Evolutionary conservation across 2,113 vertebrate genomes (phyloP).

Genomic region (Calonectris borealis): DNA sequence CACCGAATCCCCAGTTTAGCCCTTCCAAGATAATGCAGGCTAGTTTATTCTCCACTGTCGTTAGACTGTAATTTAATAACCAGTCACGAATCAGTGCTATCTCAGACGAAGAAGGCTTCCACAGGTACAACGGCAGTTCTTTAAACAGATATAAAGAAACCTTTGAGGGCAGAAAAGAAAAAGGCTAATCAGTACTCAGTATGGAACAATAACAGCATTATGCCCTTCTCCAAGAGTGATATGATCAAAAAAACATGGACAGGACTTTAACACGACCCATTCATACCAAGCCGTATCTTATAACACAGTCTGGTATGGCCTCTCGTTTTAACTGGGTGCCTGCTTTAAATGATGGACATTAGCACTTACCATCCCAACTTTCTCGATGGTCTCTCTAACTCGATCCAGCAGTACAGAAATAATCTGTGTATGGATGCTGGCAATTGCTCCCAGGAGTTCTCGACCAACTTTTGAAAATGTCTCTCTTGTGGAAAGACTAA

Average conservation of each 20-base stretch:
- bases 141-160: conserved; percentile 95
- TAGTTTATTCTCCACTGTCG: conserved; percentile 90
- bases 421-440: conserved; percentile 82
- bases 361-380: conserved; percentile 91
- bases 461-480: conserved; percentile 95
- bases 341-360: neutral
- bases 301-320: neutral
- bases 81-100: conserved; percentile 87
- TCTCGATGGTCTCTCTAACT: conserved; percentile 88
- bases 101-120: conserved; percentile 83
- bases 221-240: neutral
- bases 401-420: conserved; percentile 88
- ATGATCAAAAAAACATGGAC: fast-evolving
- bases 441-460: conserved; percentile 89
- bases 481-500: conserved; percentile 89
- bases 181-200: neutral
- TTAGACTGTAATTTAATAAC: conserved; percentile 86
- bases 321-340: neutral
- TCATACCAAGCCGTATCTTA: neutral
- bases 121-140: conserved; percentile 90
- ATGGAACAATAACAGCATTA: neutral
- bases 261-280: neutral
- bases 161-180: conserved; percentile 66
- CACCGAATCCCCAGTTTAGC: conserved; percentile 88
- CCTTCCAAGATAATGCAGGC: conserved; percentile 95